Evolutionary conservation across 2,888 invertebrate species (phyloP).

Genomic region (Ormyrus rosae): DNA sequence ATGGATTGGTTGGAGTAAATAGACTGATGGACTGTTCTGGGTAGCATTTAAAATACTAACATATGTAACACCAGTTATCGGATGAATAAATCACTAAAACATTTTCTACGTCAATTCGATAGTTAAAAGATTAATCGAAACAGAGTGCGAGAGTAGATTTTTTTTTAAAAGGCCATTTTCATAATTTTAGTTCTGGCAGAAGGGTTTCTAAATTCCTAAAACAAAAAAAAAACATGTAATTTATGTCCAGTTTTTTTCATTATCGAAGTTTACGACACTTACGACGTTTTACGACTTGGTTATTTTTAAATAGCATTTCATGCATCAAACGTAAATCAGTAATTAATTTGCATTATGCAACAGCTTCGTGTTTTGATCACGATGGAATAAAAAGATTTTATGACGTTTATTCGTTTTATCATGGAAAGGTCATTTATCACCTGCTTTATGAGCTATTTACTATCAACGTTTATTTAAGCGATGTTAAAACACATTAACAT

Average conservation of each 20-base stretch:
- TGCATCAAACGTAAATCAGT: conserved; percentile 55
- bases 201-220: conserved; percentile 41
- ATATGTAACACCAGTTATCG: no score
- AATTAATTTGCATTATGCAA: conserved; percentile 58
- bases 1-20: no score
- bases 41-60: no score
- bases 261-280: conserved; percentile 46
- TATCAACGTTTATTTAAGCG: conserved; percentile 51
- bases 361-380: conserved; percentile 44
- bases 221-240: conserved; percentile 25
- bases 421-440: conserved; percentile 55
- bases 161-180: no score
- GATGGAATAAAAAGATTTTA: conserved; percentile 54
- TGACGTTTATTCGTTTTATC: conserved; percentile 54
- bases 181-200: neutral
- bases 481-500: conserved; percentile 45
- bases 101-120: no score
- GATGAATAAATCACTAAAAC: no score
- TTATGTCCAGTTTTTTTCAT: conserved; percentile 35
- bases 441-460: conserved; percentile 52
- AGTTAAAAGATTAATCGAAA: no score
- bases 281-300: conserved; percentile 45
- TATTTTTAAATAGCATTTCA: conserved; percentile 52
- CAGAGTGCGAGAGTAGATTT: no score
- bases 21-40: no score